Percentiles rank a stretch among this genome's conserved stretches.
Evolutionary conservation across 2,888 invertebrate species (phyloP).

Genomic region (Litoditis marina): DNA sequence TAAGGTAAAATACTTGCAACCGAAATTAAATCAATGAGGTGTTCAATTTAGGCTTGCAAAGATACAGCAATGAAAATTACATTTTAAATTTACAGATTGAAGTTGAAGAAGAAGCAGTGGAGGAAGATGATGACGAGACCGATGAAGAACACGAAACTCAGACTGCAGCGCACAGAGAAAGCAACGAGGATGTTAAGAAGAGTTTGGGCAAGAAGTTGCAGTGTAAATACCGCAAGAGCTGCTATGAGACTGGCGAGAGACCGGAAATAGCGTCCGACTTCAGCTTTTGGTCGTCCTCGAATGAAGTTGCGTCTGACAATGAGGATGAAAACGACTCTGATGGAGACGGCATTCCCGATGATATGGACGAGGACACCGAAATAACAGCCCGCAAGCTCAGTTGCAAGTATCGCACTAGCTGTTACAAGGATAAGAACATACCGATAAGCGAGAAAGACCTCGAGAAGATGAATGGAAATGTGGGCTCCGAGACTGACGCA

Average conservation of each 20-base stretch:
- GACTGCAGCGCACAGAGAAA: conserved; percentile 48
- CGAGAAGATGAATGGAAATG: no score
- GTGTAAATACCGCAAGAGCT: conserved; percentile 54
- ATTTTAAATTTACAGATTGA: conserved; percentile 21
- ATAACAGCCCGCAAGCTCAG: conserved; percentile 30
- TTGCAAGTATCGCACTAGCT: conserved; percentile 45
- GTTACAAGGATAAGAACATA: conserved; percentile 36
- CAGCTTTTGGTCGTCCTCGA: conserved; percentile 8
- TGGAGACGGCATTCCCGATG: conserved; percentile 30
- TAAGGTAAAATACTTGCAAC: neutral
- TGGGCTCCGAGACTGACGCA: conserved; percentile 22
- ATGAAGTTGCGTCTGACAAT: neutral
- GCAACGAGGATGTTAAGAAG: conserved; percentile 27
- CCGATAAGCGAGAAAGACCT: conserved; percentile 28
- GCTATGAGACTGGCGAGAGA: conserved; percentile 53
- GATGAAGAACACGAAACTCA: conserved; percentile 47
- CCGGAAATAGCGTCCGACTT: conserved; percentile 9
- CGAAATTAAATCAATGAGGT: neutral
- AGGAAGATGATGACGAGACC: conserved; percentile 23
- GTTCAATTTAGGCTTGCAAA: neutral
- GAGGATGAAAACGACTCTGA: conserved; percentile 23
- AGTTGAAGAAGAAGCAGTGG: conserved; percentile 24
- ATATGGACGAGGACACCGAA: conserved; percentile 30
- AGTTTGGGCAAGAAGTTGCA: conserved; percentile 40
- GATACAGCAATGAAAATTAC: no score